Conservation (phyloP, 2,888 invertebrate species). For the Euzetes globulus region DNA sequence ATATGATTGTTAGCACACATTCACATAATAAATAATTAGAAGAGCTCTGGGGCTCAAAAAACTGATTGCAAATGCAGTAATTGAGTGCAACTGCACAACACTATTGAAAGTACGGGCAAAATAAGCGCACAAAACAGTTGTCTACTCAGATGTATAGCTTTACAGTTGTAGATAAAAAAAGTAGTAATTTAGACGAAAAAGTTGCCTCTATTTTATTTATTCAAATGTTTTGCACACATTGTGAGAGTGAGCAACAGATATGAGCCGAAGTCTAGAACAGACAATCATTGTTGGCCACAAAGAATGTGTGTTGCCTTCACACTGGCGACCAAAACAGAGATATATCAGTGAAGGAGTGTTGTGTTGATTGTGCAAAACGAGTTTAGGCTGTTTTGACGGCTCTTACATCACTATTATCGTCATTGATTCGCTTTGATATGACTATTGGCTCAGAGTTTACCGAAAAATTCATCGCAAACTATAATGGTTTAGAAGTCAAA, state of each 20-base stretch:
- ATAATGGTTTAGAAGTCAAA: not conserved
- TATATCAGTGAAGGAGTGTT: not conserved
- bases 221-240: not conserved
- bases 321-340: not conserved
- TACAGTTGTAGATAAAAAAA: too few species aligned
- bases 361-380: not conserved
- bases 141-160: too few species aligned
- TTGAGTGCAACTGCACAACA: too few species aligned
- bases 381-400: constrained; percentile 5
- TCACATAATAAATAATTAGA: too few species aligned
- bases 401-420: constrained; percentile 20
- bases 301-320: not conserved
- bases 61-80: too few species aligned
- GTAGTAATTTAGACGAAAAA: not conserved
- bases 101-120: too few species aligned
- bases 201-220: not conserved
- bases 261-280: not conserved
- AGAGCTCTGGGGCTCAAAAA: too few species aligned
- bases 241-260: not conserved
- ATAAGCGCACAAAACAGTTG: not conserved
- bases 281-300: not conserved
- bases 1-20: too few species aligned
- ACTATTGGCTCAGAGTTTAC: not conserved
- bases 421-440: constrained; percentile 17
- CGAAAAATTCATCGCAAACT: not conserved